Conservation (phyloP, 2,888 invertebrate species). For the Charanyca ferruginea region DNA sequence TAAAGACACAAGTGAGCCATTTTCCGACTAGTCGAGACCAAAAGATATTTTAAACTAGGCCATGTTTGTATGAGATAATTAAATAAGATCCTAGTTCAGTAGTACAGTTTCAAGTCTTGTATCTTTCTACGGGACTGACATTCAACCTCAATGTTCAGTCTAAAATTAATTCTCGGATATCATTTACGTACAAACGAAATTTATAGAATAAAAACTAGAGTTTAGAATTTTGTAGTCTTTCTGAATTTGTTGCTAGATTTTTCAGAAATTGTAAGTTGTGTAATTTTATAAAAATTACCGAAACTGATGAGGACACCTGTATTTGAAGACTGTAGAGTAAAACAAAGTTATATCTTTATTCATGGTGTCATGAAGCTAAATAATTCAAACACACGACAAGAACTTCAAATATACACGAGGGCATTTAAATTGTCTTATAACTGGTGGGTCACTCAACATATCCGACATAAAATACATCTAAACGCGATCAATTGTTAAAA, state of each 20-base stretch:
- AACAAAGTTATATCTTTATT: too few species aligned
- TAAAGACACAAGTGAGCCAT: neutral
- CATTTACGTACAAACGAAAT: constrained; percentile 63
- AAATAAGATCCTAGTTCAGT: neutral
- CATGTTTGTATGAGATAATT: neutral
- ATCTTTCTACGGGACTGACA: constrained; percentile 46
- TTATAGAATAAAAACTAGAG: constrained; percentile 47
- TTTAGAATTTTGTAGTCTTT: constrained; percentile 50
- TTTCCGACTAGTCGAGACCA: constrained; percentile 2
- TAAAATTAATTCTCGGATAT: constrained; percentile 43
- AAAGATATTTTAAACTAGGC: constrained; percentile 4
- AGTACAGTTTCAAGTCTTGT: constrained; percentile 1
- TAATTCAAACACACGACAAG: neutral
- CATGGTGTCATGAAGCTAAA: neutral
- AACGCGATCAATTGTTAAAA: too few species aligned
- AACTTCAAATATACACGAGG: too few species aligned
- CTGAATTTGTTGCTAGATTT: constrained; percentile 61
- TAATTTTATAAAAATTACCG: constrained; percentile 32
- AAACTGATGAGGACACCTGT: constrained; percentile 18
- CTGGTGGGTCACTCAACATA: too few species aligned
- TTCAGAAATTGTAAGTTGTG: constrained; percentile 48
- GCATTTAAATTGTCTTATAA: too few species aligned
- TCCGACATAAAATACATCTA: too few species aligned
- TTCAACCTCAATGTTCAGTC: constrained; percentile 31
- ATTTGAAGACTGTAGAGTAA: constrained; percentile 37